phyloP scores from a whole-genome alignment of 2,797 vertebrate species.

The Tokudaia muenninki region DNA sequence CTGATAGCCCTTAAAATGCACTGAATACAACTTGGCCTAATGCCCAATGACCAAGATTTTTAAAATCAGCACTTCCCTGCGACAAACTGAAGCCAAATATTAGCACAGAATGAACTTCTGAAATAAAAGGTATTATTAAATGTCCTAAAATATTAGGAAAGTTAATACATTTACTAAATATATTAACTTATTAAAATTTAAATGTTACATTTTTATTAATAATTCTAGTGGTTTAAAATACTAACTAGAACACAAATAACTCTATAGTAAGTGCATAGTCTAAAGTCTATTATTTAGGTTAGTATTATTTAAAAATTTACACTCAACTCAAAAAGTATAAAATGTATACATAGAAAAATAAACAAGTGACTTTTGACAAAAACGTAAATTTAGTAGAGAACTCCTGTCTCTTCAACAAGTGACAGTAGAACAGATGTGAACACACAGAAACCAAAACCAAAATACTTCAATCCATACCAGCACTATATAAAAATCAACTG shows the following conservation, averaged over 20 bases:
- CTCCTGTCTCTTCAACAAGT: background rate
- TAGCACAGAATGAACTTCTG: background rate
- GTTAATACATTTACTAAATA: background rate
- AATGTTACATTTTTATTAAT: background rate
- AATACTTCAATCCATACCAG: background rate
- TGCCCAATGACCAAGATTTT: background rate
- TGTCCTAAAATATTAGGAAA: background rate
- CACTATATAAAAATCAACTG: background rate
- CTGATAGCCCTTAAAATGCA: background rate
- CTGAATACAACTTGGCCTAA: background rate
- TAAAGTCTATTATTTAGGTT: background rate
- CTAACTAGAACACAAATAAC: slow-evolving; percentile 33
- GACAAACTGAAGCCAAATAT: background rate
- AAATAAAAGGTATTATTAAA: background rate
- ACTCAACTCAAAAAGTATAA: slow-evolving; percentile 42
- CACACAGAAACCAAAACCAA: background rate
- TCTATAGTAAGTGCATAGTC: slow-evolving; percentile 29
- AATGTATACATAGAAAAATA: background rate
- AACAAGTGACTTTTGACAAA: slow-evolving; percentile 33
- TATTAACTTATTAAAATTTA: background rate
- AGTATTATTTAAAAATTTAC: slow-evolving; percentile 30
- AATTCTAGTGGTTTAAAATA: background rate
- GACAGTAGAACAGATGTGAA: background rate
- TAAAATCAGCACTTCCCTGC: background rate
- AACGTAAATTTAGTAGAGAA: slow-evolving; percentile 19